A percentile compares a stretch with the other conserved stretches of the same genome.
Conservation (phyloP, 2,113 vertebrate genomes). For the Shinisaurus crocodilurus region DNA sequence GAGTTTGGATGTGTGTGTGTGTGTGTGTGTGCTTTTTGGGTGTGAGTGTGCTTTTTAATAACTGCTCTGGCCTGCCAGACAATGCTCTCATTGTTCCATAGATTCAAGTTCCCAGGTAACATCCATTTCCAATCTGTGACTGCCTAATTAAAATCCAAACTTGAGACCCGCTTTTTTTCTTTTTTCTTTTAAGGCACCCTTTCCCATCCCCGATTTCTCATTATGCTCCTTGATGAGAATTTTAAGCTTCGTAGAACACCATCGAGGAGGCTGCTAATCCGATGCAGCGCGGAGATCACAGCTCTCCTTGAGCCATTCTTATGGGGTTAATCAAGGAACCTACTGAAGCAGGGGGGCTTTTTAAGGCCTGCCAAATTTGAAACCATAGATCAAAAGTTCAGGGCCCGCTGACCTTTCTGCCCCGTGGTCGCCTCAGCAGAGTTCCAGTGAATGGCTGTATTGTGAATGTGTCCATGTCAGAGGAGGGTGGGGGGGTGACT, state of each 20-base stretch:
- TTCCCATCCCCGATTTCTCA: conserved; percentile 63
- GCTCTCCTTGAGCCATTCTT: conserved; percentile 64
- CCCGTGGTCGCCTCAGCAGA: conserved; percentile 56
- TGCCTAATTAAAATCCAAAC: conserved; percentile 62
- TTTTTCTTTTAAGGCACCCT: not conserved
- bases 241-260: conserved; percentile 60
- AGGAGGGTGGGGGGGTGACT: conserved; percentile 23
- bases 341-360: conserved; percentile 74
- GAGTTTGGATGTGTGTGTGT: not conserved
- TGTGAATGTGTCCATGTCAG: conserved; percentile 51
- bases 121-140: conserved; percentile 46
- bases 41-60: not conserved
- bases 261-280: conserved; percentile 59
- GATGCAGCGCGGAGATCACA: conserved; percentile 65
- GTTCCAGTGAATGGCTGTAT: conserved; percentile 63
- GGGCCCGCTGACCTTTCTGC: conserved; percentile 62
- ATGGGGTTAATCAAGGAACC: conserved; percentile 73
- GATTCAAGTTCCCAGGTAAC: conserved; percentile 45
- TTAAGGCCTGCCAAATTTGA: conserved; percentile 68
- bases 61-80: not conserved
- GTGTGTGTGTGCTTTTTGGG: too few relatives aligned
- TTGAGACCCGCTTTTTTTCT: conserved; percentile 19
- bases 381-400: conserved; percentile 74
- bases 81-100: conserved; percentile 21
- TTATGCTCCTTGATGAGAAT: conserved; percentile 62